Base-by-base conservation (phyloP, 2,113 vertebrate genomes). In the Nesoenas mayeri region DNA sequence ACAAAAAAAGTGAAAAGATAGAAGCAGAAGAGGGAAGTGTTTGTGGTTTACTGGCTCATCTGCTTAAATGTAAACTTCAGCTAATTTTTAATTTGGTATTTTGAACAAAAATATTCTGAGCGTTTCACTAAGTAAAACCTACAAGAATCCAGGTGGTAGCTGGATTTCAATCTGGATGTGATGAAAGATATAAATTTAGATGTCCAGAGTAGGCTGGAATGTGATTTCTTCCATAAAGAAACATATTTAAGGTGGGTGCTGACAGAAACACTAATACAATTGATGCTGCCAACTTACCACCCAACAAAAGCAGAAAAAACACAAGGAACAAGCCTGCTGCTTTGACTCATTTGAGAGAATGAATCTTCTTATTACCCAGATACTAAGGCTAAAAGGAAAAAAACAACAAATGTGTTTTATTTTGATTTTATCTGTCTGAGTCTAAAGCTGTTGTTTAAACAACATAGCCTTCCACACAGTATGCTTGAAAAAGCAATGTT, bases 11-110 rank as follows among this genome's bases (percentile, higher is more conserved):
- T 20, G 65, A 64, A 84, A 64, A 86, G 81, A 32, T 17, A 38
- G 22, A 74, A 61, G 54, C 51, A 65, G 58, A 67, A 85, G 61
- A 61, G 2, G n/a, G 38, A 85, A 81, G n/a, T 58, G 34, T 73
- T 87, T 84, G 36, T 80, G 86, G 40, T 81, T 92, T 94, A 36
- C 75, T 96, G 80, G 48, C 56, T 96, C 24, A 64, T 91, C 73
- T 88, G 40, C 61, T 93, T 95, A 97, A 95, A 97, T 94, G 96
- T 84, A 96, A 95, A 95, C 66, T 74, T 36, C 12, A 62, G 51
- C 12, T 88, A 75, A 85, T 91, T 93, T 96, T 95, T 95, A 53
- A 64, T 60, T 64, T 82, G 65, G 28, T 93, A 81, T 91, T 94
- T 79, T n/a, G 61, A 89, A 84, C 81, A 83, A 58, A 97, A 92